Evolutionary conservation across 2,888 invertebrate genomes (phyloP).

Genomic region (Amblyteles armatorius): DNA sequence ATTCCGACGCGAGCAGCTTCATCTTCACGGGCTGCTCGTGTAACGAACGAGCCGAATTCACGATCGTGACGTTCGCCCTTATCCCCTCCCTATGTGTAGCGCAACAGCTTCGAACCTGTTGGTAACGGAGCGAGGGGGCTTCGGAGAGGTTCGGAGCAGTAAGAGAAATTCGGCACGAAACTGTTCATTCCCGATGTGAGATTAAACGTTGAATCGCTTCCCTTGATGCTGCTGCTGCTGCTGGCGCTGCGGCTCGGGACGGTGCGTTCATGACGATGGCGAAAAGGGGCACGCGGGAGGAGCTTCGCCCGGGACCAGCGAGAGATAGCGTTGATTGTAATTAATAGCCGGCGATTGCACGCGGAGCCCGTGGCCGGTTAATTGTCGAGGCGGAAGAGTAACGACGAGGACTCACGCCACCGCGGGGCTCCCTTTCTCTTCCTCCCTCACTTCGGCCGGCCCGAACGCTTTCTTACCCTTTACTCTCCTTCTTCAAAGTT

Average conservation of each 20-base stretch:
- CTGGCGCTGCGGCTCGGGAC: neutral
- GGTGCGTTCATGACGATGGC: neutral
- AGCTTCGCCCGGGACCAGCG: slow-evolving; percentile 54
- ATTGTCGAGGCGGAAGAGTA: slow-evolving; percentile 81
- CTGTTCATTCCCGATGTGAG: slow-evolving; percentile 51
- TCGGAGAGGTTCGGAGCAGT: neutral
- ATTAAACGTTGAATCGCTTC: slow-evolving; percentile 31
- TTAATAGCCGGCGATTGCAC: slow-evolving; percentile 81
- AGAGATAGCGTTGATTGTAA: slow-evolving; percentile 83
- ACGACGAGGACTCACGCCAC: slow-evolving; percentile 81
- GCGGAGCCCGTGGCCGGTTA: slow-evolving; percentile 76
- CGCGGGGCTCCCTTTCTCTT: slow-evolving; percentile 64
- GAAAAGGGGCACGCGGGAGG: slow-evolving; percentile 1
- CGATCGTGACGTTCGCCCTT: slow-evolving; percentile 9
- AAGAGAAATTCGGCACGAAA: slow-evolving; percentile 45
- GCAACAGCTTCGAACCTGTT: slow-evolving; percentile 7
- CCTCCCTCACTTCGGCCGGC: slow-evolving; percentile 42
- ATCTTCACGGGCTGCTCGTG: neutral
- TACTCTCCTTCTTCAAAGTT: neutral
- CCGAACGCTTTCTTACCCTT: slow-evolving; percentile 49
- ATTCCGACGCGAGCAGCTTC: neutral
- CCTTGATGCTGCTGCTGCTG: neutral
- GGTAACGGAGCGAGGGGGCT: neutral
- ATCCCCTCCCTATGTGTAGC: neutral
- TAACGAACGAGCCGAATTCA: neutral